Conservation (phyloP, 2,797 vertebrate species). For the Pipistrellus kuhlii region DNA sequence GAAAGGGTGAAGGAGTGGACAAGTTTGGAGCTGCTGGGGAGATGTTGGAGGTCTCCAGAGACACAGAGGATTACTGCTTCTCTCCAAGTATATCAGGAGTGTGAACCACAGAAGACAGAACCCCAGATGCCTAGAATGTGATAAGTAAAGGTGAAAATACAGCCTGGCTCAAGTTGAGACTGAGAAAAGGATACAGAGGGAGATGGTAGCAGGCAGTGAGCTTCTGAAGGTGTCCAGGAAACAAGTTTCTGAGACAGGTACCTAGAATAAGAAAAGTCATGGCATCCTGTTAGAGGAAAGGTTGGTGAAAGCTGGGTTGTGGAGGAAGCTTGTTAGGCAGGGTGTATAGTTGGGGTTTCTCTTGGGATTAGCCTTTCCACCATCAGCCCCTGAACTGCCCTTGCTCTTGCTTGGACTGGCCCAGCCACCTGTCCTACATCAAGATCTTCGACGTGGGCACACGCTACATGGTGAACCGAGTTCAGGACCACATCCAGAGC, state of each 20-base stretch:
- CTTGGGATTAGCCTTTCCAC: conserved; percentile 58
- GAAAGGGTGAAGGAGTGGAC: not conserved
- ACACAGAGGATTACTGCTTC: not conserved
- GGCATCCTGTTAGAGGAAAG: not conserved
- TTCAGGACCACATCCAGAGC: conserved; percentile 96
- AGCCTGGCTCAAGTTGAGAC: conserved; percentile 53
- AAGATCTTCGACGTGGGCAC: conserved; percentile 96
- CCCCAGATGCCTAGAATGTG: not conserved
- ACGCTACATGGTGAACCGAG: conserved; percentile 93
- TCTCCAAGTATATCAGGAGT: not conserved
- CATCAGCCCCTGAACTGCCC: conserved; percentile 37
- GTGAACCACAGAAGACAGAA: conserved; percentile 41
- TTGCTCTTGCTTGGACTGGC: not conserved
- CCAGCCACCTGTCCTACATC: conserved; percentile 94
- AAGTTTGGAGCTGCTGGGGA: conserved; percentile 13
- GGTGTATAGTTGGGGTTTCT: conserved; percentile 56
- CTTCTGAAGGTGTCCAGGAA: conserved; percentile 7
- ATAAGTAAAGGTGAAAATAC: conserved; percentile 53
- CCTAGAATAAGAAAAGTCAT: not conserved
- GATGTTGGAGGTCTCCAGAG: not conserved
- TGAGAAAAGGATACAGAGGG: not conserved
- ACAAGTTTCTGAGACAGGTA: conserved; percentile 14
- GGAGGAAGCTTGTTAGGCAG: conserved; percentile 23
- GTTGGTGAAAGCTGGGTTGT: not conserved
- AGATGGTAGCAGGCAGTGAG: not conserved